phyloP scores from a whole-genome alignment of 2,888 invertebrate species.

The Caenorhabditis macrosperma region DNA sequence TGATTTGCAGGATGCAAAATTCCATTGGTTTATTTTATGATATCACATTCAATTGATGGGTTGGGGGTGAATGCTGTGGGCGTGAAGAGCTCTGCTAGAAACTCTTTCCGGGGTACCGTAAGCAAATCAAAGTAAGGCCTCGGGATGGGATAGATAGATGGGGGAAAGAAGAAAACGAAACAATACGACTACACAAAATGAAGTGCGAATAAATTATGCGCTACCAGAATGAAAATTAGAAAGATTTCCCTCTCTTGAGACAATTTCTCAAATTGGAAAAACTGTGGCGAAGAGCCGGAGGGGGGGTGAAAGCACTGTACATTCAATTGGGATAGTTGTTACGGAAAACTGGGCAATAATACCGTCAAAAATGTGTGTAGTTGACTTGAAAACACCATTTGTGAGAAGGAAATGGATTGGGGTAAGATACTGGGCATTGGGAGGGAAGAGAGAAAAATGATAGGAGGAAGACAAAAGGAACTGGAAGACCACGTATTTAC shows the following conservation, averaged over 20 bases:
- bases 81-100: background rate
- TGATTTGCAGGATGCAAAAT: background rate
- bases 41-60: background rate
- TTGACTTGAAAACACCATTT: background rate
- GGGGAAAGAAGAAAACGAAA: conserved; percentile 3
- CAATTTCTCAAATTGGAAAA: conserved; percentile 14
- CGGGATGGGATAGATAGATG: conserved; percentile 23
- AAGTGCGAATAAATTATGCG: background rate
- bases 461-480: conserved; percentile 9
- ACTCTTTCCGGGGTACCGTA: conserved; percentile 45
- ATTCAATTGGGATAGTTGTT: conserved; percentile 19
- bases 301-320: conserved; percentile 54
- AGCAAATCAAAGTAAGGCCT: conserved; percentile 61
- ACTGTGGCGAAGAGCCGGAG: background rate
- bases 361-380: conserved; percentile 53
- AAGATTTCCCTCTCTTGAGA: background rate
- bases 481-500: conserved; percentile 56
- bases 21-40: background rate
- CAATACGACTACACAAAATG: background rate
- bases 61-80: background rate
- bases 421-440: conserved; percentile 44
- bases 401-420: conserved; percentile 19
- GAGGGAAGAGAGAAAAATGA: conserved; percentile 1
- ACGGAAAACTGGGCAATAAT: conserved; percentile 17
- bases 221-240: conserved; percentile 9